phyloP scores from a whole-genome alignment of 1,140 invertebrate species.

The Drosophila sp. region DNA sequence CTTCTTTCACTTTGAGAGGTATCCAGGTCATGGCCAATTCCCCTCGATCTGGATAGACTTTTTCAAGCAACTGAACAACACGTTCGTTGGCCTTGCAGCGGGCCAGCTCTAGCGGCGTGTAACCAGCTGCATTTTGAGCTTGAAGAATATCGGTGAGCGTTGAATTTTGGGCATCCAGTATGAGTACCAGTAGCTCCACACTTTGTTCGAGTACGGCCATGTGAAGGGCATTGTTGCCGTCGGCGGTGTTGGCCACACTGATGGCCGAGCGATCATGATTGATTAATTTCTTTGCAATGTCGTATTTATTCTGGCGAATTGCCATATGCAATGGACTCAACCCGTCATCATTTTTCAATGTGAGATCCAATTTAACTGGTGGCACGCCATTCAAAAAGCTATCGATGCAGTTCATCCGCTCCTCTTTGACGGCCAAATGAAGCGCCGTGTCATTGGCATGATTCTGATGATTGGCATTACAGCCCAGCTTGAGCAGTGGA shows the following conservation, averaged over 20 bases:
- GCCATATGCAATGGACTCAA: slow-evolving; percentile 85
- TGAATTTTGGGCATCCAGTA: slow-evolving; percentile 81
- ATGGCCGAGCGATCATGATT: slow-evolving; percentile 83
- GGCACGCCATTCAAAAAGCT: slow-evolving; percentile 57
- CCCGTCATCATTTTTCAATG: slow-evolving; percentile 83
- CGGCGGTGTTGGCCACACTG: slow-evolving; percentile 83
- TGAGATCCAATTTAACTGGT: slow-evolving; percentile 56
- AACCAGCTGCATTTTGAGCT: slow-evolving; percentile 58
- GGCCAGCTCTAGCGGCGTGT: slow-evolving; percentile 69
- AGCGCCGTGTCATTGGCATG: slow-evolving; percentile 84
- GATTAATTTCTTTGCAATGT: slow-evolving; percentile 83
- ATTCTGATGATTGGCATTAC: slow-evolving; percentile 84
- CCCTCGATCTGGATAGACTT: slow-evolving; percentile 56
- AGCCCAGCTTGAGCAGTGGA: slow-evolving; percentile 81
- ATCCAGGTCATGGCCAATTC: slow-evolving; percentile 66
- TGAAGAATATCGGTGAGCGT: slow-evolving; percentile 53
- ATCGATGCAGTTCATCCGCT: slow-evolving; percentile 62
- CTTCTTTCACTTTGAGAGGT: slow-evolving; percentile 63
- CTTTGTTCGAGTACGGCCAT: slow-evolving; percentile 84
- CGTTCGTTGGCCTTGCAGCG: slow-evolving; percentile 38
- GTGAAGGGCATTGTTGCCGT: slow-evolving; percentile 85
- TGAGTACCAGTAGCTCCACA: slow-evolving; percentile 83
- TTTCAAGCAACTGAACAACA: slow-evolving; percentile 50
- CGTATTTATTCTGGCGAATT: slow-evolving; percentile 83
- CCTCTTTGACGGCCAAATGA: slow-evolving; percentile 84